These are phyloP conservation scores for Eupithecia pulchellata DNA, from an alignment of 2,888 invertebrate species.

Conservation along the genomic window DNA sequence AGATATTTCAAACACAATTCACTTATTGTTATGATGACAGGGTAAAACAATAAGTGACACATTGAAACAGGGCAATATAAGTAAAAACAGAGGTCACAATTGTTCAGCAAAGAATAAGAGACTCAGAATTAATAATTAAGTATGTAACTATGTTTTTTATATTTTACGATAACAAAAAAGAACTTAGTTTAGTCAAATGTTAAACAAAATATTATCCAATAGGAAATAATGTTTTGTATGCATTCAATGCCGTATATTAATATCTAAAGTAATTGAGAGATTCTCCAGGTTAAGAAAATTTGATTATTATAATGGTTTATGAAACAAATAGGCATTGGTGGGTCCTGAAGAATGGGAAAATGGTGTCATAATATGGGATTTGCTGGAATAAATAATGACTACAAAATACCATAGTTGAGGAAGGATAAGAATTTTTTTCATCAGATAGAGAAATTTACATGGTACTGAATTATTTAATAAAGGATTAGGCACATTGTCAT, in stretches of 20 bases:
- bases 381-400: neutral
- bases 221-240: neutral
- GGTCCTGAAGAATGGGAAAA: neutral
- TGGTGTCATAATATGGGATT: neutral
- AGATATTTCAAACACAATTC: constrained; percentile 1
- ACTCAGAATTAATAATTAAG: neutral
- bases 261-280: neutral
- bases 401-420: neutral
- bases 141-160: too few relatives aligned
- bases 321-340: neutral
- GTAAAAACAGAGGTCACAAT: neutral
- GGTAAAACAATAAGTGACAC: neutral
- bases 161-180: neutral
- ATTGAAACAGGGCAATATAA: neutral
- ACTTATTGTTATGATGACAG: neutral
- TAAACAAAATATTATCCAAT: neutral
- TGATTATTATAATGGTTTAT: neutral
- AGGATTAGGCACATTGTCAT: neutral
- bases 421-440: too few relatives aligned
- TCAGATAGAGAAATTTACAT: too few relatives aligned
- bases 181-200: neutral
- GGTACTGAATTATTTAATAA: neutral
- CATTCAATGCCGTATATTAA: neutral
- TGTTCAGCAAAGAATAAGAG: neutral
- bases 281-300: neutral